Percentiles rank a stretch among this genome's conserved stretches.
phyloP scores from a whole-genome alignment of 2,797 vertebrate genomes.

The Propithecus perrieri region DNA sequence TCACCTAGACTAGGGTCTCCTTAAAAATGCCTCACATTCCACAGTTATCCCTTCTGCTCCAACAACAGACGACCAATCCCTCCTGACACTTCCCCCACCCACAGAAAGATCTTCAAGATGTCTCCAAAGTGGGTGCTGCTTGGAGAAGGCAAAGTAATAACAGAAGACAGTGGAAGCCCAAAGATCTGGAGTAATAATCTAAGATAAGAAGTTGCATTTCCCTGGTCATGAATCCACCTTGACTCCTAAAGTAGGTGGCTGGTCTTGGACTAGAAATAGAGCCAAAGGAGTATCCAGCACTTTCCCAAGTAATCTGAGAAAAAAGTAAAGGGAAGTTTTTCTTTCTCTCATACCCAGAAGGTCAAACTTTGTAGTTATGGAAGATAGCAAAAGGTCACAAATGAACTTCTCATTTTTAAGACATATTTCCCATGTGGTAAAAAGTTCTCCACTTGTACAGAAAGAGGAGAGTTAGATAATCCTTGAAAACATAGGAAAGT shows the following conservation, averaged over 20 bases:
- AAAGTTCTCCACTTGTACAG: not conserved
- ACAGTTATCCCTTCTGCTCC: not conserved
- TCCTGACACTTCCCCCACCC: not conserved
- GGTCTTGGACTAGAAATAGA: not conserved
- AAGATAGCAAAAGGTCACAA: not conserved
- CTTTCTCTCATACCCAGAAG: not conserved
- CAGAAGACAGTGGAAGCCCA: not conserved
- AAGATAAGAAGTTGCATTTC: not conserved
- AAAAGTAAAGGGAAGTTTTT: not conserved
- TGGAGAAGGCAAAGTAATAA: rapidly evolving
- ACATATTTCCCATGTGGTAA: rapidly evolving
- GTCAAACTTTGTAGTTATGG: not conserved
- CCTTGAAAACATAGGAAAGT: not conserved
- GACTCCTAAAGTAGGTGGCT: not conserved
- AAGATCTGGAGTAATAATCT: not conserved
- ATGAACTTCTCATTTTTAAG: not conserved
- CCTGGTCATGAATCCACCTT: not conserved
- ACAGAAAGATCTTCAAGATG: not conserved
- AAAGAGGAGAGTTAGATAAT: not conserved
- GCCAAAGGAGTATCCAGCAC: not conserved
- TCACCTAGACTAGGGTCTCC: not conserved
- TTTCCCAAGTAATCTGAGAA: not conserved
- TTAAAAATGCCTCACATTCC: not conserved
- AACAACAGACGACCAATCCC: too few relatives aligned
- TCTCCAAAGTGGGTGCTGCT: not conserved